Evolutionary conservation across 2,113 vertebrate genomes (phyloP), one percentile per base, ranked within the genome.

Genomic region (Agelaius phoeniceus): DNA sequence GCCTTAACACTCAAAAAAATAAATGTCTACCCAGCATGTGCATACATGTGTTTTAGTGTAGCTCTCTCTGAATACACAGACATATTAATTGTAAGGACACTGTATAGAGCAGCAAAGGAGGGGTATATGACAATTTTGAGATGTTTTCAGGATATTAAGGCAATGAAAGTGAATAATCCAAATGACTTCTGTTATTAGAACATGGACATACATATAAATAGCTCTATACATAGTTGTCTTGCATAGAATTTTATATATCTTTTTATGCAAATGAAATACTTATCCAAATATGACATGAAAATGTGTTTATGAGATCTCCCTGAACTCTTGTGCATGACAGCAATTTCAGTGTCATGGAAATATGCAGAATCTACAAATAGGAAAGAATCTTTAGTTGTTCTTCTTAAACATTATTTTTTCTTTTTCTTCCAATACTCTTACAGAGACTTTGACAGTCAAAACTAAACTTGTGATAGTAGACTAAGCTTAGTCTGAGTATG

Each of bases 1-100:
- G 92, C 62, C 93, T 97, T 96, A 96, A 93, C 63, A 31, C 89
- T 89, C 21, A 59, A 93, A 94, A 93, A 82, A 90, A 93, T 11
- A 91, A 82, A 83, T 48, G 74, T 79, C 90, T 97, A 87, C 85
- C 80, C 95, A 84, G 79, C 15, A 37, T 49, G 37, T 85, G 91
- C 78, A 80, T 81, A 37, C 48, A 48, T 82, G 55, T 87, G 77
- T 73, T 84, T 84, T 88, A 94, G 83, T 69, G 67, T 15, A 26
- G 46, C 55, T 83, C 10, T 37, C 41, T 72, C 65, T 59, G 16
- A 63, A 58, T n/a, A 85, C 35, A 61, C 35, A 59, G 69, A 58
- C 0, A 7, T 48, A 72, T 54, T 62, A 84, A 75, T 91, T 1
- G 0, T 37, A 84, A 87, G 62, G 66, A 86, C 28, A 74, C 15